Evolutionary conservation across 2,113 vertebrate genomes (phyloP).

Genomic region (Crotalus horridus): DNA sequence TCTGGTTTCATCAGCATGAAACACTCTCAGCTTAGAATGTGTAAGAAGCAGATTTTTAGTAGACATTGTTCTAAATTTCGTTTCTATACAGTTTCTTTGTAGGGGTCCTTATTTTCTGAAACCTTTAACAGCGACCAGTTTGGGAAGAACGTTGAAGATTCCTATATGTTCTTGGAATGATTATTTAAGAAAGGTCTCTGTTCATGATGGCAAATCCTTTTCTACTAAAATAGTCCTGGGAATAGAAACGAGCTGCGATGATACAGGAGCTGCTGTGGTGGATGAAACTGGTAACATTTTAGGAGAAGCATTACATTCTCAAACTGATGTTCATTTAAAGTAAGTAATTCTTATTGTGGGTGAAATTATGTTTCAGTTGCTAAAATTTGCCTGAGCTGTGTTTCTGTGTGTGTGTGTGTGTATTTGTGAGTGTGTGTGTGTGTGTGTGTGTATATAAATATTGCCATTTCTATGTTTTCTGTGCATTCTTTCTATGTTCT

Average conservation of each 20-base stretch:
- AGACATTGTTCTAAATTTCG: background rate
- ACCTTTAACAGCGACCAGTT: conserved; percentile 22
- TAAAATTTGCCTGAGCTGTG: background rate
- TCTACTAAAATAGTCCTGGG: conserved; percentile 77
- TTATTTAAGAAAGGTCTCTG: conserved; percentile 33
- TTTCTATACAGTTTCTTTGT: conserved; percentile 16
- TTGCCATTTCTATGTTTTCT: background rate
- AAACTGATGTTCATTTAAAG: conserved; percentile 87
- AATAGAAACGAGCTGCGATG: conserved; percentile 96
- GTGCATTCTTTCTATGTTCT: background rate
- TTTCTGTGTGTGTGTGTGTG: background rate
- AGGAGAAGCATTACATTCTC: conserved; percentile 87
- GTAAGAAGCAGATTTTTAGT: background rate
- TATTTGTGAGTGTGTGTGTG: background rate
- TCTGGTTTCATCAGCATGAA: background rate
- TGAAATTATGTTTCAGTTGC: background rate
- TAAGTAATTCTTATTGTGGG: conserved; percentile 58
- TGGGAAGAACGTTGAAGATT: conserved; percentile 8
- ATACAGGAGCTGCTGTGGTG: conserved; percentile 91
- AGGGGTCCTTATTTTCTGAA: background rate
- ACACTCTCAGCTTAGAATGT: background rate
- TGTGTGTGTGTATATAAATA: background rate
- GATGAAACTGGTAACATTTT: conserved; percentile 80
- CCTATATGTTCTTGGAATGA: background rate
- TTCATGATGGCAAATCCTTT: fast-evolving